A percentile compares a stretch with the other conserved stretches of the same genome.
Evolutionary conservation across 2,113 vertebrate species (phyloP).

Genomic region (Alethe diademata): DNA sequence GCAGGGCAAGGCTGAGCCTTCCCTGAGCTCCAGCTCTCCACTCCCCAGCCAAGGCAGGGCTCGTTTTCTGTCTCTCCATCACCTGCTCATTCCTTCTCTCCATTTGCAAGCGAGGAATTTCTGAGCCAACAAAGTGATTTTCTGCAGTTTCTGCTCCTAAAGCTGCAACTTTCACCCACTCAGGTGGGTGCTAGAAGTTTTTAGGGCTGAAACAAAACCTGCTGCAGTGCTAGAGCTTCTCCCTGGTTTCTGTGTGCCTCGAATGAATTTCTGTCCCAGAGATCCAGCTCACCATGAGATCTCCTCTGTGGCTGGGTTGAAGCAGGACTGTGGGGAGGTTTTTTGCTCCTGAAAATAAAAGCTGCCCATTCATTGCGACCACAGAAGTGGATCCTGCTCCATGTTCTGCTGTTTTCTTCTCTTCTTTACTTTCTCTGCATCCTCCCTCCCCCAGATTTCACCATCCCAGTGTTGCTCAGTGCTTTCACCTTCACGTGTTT

Average conservation of each 20-base stretch:
- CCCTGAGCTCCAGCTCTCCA: background rate
- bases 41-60: background rate
- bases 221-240: background rate
- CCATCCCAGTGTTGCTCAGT: rapidly evolving
- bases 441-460: background rate
- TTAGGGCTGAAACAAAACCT: background rate
- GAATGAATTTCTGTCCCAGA: background rate
- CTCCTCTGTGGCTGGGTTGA: background rate
- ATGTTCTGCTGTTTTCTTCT: background rate
- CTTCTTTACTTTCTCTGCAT: background rate
- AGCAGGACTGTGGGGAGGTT: background rate
- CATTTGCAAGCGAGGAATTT: background rate
- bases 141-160: background rate
- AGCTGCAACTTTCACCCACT: rapidly evolving
- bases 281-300: background rate
- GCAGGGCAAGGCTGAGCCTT: background rate
- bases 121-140: background rate
- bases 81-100: background rate
- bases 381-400: background rate
- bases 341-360: background rate
- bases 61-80: background rate
- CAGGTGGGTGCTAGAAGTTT: background rate
- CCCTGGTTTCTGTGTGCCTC: background rate
- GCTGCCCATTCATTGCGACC: background rate
- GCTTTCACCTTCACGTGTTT: background rate